Conservation (phyloP, 1,140 invertebrate genomes). For the Aphis gossypii region DNA sequence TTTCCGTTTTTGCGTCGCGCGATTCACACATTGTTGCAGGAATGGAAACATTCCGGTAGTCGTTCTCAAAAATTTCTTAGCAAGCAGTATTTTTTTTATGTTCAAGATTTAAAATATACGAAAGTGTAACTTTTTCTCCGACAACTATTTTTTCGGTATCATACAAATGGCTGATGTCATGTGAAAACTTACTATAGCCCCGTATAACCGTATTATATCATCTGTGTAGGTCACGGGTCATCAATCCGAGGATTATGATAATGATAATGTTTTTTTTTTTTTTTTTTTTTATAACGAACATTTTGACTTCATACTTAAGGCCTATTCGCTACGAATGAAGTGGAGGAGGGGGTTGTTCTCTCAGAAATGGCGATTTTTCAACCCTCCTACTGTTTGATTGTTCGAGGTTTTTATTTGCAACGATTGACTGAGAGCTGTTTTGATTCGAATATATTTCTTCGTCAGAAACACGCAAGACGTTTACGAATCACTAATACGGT, state of each 20-base stretch:
- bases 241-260: conserved; percentile 32
- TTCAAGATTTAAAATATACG: not conserved
- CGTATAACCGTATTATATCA: conserved; percentile 3
- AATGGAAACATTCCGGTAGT: not conserved
- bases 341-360: not conserved
- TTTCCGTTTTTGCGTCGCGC: not conserved
- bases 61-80: not conserved
- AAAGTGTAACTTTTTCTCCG: not conserved
- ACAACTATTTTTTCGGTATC: not conserved
- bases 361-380: conserved; percentile 12
- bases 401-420: conserved; percentile 30
- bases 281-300: not conserved
- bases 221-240: conserved; percentile 28
- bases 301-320: not conserved
- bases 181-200: not conserved
- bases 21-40: not conserved
- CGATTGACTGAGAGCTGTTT: conserved; percentile 47
- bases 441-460: conserved; percentile 51
- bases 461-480: conserved; percentile 51
- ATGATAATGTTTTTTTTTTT: conserved; percentile 18
- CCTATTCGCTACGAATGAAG: not conserved
- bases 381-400: not conserved
- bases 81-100: not conserved
- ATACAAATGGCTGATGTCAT: not conserved
- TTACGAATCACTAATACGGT: conserved; percentile 53